Conservation (phyloP, 2,797 vertebrate species). For the Lindbergichthys nudifrons region DNA sequence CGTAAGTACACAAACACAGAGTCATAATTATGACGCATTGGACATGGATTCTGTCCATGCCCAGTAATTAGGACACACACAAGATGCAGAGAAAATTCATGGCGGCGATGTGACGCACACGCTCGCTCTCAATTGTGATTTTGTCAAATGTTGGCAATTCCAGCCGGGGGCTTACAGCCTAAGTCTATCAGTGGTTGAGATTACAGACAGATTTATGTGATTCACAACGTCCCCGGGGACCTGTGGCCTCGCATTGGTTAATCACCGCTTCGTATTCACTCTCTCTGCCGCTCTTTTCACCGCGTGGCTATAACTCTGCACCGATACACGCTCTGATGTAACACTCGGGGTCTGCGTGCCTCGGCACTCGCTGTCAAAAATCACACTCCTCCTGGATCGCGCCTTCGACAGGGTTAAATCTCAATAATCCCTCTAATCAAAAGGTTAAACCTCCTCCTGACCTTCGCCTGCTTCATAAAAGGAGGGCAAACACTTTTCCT, state of each 20-base stretch:
- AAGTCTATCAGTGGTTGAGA: slow-evolving; percentile 84
- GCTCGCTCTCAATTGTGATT: slow-evolving; percentile 70
- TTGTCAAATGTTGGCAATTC: slow-evolving; percentile 83
- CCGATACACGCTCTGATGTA: slow-evolving; percentile 50
- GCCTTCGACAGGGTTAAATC: slow-evolving; percentile 76
- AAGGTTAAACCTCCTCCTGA: slow-evolving; percentile 79
- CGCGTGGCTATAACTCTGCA: slow-evolving; percentile 52
- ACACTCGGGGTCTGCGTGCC: slow-evolving; percentile 42
- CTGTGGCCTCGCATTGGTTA: slow-evolving; percentile 76
- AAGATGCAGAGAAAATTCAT: slow-evolving; percentile 47
- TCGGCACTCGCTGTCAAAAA: slow-evolving; percentile 34
- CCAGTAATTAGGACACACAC: slow-evolving; percentile 67
- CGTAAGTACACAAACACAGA: slow-evolving; percentile 53
- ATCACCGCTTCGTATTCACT: slow-evolving; percentile 78
- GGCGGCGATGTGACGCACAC: slow-evolving; percentile 47
- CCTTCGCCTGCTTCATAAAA: slow-evolving; percentile 79
- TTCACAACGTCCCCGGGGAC: slow-evolving; percentile 74
- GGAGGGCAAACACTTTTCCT: slow-evolving; percentile 61
- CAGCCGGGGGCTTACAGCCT: slow-evolving; percentile 74
- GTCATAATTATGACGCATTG: slow-evolving; percentile 58
- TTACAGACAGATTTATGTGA: slow-evolving; percentile 85
- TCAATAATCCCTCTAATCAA: slow-evolving; percentile 79
- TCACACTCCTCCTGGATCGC: slow-evolving; percentile 34
- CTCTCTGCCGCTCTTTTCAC: slow-evolving; percentile 60
- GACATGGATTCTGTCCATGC: slow-evolving; percentile 61